Conservation (phyloP, 1,140 invertebrate genomes). For the Drosophila bipectinata region DNA sequence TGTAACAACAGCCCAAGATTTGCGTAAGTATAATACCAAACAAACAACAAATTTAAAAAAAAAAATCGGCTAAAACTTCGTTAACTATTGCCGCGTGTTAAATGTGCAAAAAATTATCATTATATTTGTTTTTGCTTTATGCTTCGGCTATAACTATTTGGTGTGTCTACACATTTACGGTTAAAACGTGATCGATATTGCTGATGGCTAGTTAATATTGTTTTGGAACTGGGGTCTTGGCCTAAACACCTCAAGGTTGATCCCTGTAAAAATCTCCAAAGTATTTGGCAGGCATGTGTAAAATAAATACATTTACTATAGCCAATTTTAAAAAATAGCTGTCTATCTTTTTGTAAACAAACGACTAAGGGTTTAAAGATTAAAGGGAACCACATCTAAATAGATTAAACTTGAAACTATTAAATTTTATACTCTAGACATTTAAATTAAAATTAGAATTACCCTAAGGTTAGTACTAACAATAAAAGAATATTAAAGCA, state of each 20-base stretch:
- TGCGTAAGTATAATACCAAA: slow-evolving; percentile 71
- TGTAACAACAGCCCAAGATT: slow-evolving; percentile 73
- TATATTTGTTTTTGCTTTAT: slow-evolving; percentile 46
- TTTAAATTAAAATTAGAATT: too few relatives aligned
- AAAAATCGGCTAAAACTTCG: slow-evolving; percentile 22
- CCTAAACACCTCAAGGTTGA: slow-evolving; percentile 46
- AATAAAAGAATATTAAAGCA: too few relatives aligned
- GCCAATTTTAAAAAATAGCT: too few relatives aligned
- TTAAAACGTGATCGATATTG: slow-evolving; percentile 70
- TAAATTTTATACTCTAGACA: too few relatives aligned
- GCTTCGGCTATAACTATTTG: slow-evolving; percentile 20
- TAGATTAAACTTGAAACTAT: too few relatives aligned
- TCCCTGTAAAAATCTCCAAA: slow-evolving; percentile 56
- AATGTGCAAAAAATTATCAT: slow-evolving; percentile 33
- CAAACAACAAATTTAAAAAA: background rate
- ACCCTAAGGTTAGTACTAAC: too few relatives aligned
- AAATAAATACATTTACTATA: too few relatives aligned
- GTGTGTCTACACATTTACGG: slow-evolving; percentile 52
- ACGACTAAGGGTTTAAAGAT: too few relatives aligned
- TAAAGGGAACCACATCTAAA: too few relatives aligned
- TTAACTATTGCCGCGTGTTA: slow-evolving; percentile 11
- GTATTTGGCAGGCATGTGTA: slow-evolving; percentile 21
- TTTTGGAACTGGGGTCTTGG: slow-evolving; percentile 33
- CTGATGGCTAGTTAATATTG: slow-evolving; percentile 47
- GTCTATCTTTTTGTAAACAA: too few relatives aligned